phyloP scores from a whole-genome alignment of 2,113 vertebrate species.

The Odocoileus hemionus region DNA sequence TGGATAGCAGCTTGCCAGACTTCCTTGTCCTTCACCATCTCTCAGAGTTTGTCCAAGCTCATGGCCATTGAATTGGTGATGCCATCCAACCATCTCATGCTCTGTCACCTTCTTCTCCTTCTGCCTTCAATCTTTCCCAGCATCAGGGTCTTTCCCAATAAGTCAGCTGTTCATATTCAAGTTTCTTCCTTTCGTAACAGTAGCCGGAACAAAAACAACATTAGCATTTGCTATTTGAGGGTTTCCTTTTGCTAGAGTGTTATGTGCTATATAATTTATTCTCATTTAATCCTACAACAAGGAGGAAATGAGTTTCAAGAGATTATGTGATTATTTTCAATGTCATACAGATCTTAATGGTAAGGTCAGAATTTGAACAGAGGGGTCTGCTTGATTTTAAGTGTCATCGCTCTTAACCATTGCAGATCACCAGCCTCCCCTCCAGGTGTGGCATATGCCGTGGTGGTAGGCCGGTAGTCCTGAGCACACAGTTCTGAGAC shows the following conservation, averaged over 20 bases:
- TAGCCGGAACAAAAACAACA: background rate
- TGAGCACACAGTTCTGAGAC: background rate
- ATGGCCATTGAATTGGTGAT: background rate
- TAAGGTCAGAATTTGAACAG: background rate
- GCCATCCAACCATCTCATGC: background rate
- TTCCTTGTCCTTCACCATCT: background rate
- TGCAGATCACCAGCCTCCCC: background rate
- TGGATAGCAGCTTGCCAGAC: background rate
- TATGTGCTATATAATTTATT: background rate
- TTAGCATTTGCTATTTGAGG: background rate
- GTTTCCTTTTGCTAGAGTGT: background rate
- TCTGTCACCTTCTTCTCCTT: background rate
- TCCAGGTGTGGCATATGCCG: background rate
- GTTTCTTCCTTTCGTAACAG: background rate
- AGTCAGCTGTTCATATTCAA: background rate
- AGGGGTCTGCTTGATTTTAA: background rate
- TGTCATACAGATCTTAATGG: background rate
- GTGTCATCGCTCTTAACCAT: background rate
- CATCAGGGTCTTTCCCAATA: background rate
- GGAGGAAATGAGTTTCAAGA: conserved; percentile 3
- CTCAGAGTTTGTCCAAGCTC: background rate
- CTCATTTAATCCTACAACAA: background rate
- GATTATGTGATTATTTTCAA: background rate
- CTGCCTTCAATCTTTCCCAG: background rate
- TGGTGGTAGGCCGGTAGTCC: too few species aligned